A percentile compares a stretch with the other conserved stretches of the same genome.
Evolutionary conservation across 2,797 vertebrate species (phyloP).

Genomic region (Syngnathus rostellatus): DNA sequence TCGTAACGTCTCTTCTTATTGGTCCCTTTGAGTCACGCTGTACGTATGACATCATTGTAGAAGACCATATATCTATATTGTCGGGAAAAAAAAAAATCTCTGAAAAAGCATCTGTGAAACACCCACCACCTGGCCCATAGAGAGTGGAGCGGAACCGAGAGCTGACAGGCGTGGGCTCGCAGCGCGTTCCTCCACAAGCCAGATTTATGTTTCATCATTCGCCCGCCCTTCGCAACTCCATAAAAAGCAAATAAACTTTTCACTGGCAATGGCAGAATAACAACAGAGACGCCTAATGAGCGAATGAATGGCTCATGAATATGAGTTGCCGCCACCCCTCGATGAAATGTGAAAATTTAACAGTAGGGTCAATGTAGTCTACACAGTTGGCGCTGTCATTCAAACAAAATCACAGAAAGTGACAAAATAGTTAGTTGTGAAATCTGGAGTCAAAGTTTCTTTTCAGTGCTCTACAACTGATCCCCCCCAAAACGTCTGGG

Average conservation of each 20-base stretch:
- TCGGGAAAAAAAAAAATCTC: background rate
- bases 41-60: background rate
- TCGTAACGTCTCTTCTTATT: background rate
- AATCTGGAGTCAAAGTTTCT: background rate
- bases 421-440: background rate
- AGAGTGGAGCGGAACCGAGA: conserved; percentile 6
- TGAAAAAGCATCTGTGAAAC: conserved; percentile 4
- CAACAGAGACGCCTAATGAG: conserved; percentile 61
- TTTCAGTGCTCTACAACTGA: background rate
- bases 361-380: conserved; percentile 23
- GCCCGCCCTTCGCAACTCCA: conserved; percentile 50
- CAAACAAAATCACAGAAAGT: conserved; percentile 5
- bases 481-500: background rate
- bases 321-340: conserved; percentile 29
- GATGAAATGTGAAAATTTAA: conserved; percentile 43
- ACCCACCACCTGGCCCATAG: background rate
- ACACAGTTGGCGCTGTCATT: conserved; percentile 25
- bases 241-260: conserved; percentile 69
- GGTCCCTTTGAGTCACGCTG: background rate
- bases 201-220: conserved; percentile 58
- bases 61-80: background rate
- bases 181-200: conserved; percentile 53
- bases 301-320: conserved; percentile 63
- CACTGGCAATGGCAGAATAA: conserved; percentile 61
- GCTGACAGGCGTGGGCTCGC: conserved; percentile 22